A percentile compares a stretch with the other conserved stretches of the same genome.
Evolutionary conservation across 2,888 invertebrate species (phyloP).

Genomic region (Ormyrus labotus): DNA sequence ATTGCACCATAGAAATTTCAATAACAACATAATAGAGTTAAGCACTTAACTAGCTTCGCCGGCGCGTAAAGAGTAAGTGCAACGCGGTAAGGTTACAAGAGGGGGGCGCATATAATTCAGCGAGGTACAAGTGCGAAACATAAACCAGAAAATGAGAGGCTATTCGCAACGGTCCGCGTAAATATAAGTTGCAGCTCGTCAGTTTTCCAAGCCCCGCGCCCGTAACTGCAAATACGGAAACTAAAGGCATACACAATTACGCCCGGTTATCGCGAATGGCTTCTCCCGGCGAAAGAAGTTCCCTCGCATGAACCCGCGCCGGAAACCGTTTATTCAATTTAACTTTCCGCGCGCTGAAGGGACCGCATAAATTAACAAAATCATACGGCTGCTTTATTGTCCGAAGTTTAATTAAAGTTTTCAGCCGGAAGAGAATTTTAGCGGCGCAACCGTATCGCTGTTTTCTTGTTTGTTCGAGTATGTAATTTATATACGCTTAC

Average conservation of each 20-base stretch:
- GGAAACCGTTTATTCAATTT: constrained; percentile 2
- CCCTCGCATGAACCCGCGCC: no score
- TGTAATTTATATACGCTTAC: no score
- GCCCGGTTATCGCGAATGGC: constrained; percentile 5
- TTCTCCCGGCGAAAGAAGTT: constrained; percentile 4
- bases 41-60: not conserved
- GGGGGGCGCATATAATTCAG: constrained; percentile 9
- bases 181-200: not conserved
- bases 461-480: no score
- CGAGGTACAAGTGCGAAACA: not conserved
- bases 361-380: not conserved
- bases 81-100: not conserved
- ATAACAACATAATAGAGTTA: no score
- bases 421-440: not conserved
- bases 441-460: not conserved
- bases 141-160: constrained; percentile 24
- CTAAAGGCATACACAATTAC: not conserved
- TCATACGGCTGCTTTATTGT: not conserved
- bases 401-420: not conserved
- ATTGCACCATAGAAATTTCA: no score
- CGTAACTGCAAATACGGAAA: not conserved
- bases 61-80: not conserved
- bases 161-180: not conserved
- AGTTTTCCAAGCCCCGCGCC: not conserved
- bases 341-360: not conserved